Evolutionary conservation across 2,113 vertebrate genomes (phyloP), one percentile per base, ranked within the genome.

Genomic region (Donacobius atricapilla): DNA sequence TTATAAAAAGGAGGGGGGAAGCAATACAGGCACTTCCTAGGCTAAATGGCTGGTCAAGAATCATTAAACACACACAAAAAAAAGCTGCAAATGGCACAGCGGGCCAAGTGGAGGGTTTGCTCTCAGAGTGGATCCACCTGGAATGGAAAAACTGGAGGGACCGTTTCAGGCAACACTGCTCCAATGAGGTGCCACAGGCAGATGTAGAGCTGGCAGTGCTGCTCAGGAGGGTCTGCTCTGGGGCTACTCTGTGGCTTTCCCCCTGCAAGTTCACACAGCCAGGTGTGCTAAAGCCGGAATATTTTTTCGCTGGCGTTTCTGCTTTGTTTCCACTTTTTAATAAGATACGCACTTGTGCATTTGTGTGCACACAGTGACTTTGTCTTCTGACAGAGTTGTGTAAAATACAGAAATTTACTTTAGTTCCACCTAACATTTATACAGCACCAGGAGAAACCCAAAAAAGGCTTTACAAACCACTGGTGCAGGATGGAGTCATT

Each of bases 11-110:
- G 63, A 40, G 56, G 50, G 48, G 80, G 54, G 57, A 72, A 91
- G 94, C 76, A 83, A 83, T 89, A 69, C 45, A 90, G 87, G 92
- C 88, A 73, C 96, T 97, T 95, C 47, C 70, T 66, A 89, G 54
- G 45, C 85, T 90, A 77, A 95, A 91, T n/a, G 66, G 40, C 92
- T 8, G 30, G 71, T 92, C 87, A 83, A 84, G 91, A 96, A 90
- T 90, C 87, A 81, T 45, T 89, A 92, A 84, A 83, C 83, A 50
- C 77, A 48, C 37, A 86, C 28, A 83, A 50, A 90, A 56, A 56
- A 79, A 91, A 63, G 47, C 89, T 66, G 83, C 7, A 22, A 83
- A 73, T 47, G 75, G 81, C 1, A 1, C 54, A 48, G 71, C 21
- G 31, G 89, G 87, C 94, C 90, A 61, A 95, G 87, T 69, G 80